Evolutionary conservation across 2,888 invertebrate species (phyloP).

Genomic region (Erpobdella octoculata): DNA sequence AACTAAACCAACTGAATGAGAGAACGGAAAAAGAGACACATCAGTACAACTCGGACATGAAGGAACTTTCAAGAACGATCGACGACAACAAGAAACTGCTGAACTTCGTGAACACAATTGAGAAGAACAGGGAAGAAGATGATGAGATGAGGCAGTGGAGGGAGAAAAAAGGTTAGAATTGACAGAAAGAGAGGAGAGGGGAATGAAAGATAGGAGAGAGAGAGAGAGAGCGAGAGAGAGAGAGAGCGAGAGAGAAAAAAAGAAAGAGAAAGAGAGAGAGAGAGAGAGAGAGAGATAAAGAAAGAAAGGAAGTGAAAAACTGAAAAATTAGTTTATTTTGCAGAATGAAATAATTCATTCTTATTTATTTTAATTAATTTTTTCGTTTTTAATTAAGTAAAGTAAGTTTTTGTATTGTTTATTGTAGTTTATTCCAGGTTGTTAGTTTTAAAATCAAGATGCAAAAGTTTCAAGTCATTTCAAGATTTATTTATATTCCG

Average conservation of each 20-base stretch:
- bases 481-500: background rate
- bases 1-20: slow-evolving; percentile 1
- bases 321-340: background rate
- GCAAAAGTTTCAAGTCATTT: background rate
- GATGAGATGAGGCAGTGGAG: slow-evolving; percentile 39
- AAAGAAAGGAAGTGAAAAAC: background rate
- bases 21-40: slow-evolving; percentile 38
- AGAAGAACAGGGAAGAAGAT: slow-evolving; percentile 61
- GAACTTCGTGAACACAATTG: slow-evolving; percentile 73
- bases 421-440: too few relatives aligned
- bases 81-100: slow-evolving; percentile 77
- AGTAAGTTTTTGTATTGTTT: too few relatives aligned
- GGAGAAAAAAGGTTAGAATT: slow-evolving; percentile 16
- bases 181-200: background rate
- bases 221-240: slow-evolving; percentile 53
- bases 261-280: slow-evolving; percentile 5
- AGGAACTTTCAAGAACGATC: slow-evolving; percentile 73
- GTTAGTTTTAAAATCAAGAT: background rate
- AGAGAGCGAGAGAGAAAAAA: slow-evolving; percentile 28
- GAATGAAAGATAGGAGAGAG: slow-evolving; percentile 67
- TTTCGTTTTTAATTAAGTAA: too few relatives aligned
- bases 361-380: too few relatives aligned
- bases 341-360: background rate
- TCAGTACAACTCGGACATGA: slow-evolving; percentile 70
- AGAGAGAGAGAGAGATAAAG: too few relatives aligned